Evolutionary conservation across 2,797 vertebrate species (phyloP).

Genomic region (Sebastes itinus): DNA sequence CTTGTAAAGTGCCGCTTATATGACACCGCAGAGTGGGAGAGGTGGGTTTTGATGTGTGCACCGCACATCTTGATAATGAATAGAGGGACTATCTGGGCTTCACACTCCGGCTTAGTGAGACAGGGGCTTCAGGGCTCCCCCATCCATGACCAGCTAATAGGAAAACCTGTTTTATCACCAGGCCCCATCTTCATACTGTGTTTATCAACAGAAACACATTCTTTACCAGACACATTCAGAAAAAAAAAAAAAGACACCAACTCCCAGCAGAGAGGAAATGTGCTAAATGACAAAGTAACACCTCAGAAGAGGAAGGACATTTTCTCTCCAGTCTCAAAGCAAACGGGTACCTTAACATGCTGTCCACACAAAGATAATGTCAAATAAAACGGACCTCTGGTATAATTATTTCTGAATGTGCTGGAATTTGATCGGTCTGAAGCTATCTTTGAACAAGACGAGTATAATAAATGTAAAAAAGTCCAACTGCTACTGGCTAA

Average conservation of each 20-base stretch:
- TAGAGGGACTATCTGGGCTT: constrained; percentile 57
- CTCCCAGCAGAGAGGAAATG: constrained; percentile 30
- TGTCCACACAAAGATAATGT: background rate
- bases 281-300: constrained; percentile 46
- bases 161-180: constrained; percentile 61
- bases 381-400: background rate
- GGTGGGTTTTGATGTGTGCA: constrained; percentile 45
- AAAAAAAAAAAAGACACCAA: background rate
- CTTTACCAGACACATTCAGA: constrained; percentile 22
- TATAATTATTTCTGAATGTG: background rate
- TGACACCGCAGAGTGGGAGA: constrained; percentile 43
- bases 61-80: constrained; percentile 69
- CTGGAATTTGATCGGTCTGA: background rate
- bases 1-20: constrained; percentile 34
- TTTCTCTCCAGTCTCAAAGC: background rate
- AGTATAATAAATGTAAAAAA: background rate
- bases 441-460: background rate
- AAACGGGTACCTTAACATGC: background rate
- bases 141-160: constrained; percentile 57
- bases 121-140: constrained; percentile 50
- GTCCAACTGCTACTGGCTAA: background rate
- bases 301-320: background rate
- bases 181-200: constrained; percentile 33
- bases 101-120: constrained; percentile 56
- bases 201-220: constrained; percentile 59